These are phyloP conservation scores for Platypus cylindrus DNA, from an alignment of 2,888 invertebrate species.

Conservation along the genomic window DNA sequence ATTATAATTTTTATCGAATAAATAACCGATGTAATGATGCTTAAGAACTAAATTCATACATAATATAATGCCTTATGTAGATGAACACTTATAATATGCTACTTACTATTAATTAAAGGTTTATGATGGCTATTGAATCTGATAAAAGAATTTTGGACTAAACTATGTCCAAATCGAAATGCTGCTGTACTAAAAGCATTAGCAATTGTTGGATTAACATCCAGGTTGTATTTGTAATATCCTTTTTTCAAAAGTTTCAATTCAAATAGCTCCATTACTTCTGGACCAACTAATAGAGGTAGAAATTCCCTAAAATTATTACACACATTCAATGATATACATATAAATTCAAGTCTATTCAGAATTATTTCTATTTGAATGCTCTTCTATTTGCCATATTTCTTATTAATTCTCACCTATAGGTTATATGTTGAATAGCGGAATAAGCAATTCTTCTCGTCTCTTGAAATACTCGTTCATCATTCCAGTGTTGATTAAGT, in stretches of 20 bases:
- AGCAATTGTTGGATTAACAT: constrained; percentile 59
- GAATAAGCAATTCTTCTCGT: constrained; percentile 71
- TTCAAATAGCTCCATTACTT: constrained; percentile 64
- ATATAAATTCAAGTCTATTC: no score
- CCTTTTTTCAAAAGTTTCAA: constrained; percentile 54
- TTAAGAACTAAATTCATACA: background rate
- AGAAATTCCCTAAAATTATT: constrained; percentile 58
- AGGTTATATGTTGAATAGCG: constrained; percentile 72
- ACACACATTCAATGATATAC: no score
- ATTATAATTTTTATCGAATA: constrained; percentile 1
- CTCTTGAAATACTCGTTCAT: constrained; percentile 78
- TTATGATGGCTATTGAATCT: constrained; percentile 58
- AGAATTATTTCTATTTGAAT: no score
- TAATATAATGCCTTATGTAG: background rate
- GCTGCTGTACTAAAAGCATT: constrained; percentile 74
- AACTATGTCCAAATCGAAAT: constrained; percentile 75
- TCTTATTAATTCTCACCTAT: constrained; percentile 27
- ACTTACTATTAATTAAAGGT: constrained; percentile 59
- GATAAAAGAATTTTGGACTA: constrained; percentile 68
- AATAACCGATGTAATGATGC: background rate
- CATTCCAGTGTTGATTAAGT: constrained; percentile 77
- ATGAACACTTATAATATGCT: constrained; percentile 1
- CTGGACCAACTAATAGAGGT: constrained; percentile 60
- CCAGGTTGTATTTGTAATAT: constrained; percentile 58
- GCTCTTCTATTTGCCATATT: no score